phyloP scores from a whole-genome alignment of 1,140 invertebrate genomes.

The Geopemphigus sp. region DNA sequence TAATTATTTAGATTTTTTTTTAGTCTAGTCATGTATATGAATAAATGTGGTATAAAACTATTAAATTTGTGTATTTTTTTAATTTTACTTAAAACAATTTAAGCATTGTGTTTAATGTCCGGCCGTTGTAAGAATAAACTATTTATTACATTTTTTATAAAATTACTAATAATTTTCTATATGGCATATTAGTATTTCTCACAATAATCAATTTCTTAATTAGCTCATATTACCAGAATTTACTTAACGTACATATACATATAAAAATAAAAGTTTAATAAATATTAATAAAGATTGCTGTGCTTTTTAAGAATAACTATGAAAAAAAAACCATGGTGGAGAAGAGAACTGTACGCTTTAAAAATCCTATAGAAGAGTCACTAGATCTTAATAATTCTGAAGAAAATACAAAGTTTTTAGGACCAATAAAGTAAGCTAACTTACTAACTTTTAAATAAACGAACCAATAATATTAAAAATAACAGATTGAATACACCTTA shows the following conservation, averaged over 20 bases:
- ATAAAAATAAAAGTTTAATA: background rate
- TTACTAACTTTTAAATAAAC: background rate
- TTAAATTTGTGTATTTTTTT: too few relatives aligned
- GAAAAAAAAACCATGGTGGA: background rate
- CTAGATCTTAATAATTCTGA: slow-evolving; percentile 26
- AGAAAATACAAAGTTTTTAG: slow-evolving; percentile 46
- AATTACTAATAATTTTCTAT: too few relatives aligned
- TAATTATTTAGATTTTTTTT: too few relatives aligned
- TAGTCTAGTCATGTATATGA: too few relatives aligned
- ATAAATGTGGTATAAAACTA: too few relatives aligned
- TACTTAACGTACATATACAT: background rate
- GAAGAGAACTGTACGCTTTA: slow-evolving; percentile 40
- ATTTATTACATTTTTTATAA: too few relatives aligned
- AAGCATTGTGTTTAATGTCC: too few relatives aligned
- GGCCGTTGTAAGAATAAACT: too few relatives aligned
- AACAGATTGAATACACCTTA: slow-evolving; percentile 21
- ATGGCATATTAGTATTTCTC: too few relatives aligned
- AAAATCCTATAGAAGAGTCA: slow-evolving; percentile 44
- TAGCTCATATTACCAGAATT: too few relatives aligned
- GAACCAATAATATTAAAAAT: background rate
- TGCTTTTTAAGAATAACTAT: background rate
- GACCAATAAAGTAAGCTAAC: slow-evolving; percentile 36
- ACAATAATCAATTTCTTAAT: too few relatives aligned
- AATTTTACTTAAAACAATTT: too few relatives aligned
- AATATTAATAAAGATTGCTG: background rate